These are phyloP conservation scores for Cinclus cinclus DNA, from an alignment of 2,113 vertebrate genomes.

Conservation along the genomic window DNA sequence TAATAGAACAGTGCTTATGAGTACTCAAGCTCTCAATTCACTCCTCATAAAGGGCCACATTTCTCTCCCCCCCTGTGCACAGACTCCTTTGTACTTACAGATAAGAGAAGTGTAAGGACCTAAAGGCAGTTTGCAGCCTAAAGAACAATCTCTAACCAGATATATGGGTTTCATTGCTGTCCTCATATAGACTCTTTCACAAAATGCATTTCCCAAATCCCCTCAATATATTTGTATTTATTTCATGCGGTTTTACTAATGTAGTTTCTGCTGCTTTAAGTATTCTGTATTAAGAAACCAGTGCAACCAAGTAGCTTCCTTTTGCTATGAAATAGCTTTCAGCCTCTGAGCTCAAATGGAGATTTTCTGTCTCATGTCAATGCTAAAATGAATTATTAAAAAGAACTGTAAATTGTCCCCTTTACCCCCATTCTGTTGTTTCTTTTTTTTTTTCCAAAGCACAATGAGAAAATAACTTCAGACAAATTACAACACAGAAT, in stretches of 20 bases:
- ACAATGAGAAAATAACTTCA: not conserved
- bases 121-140: not conserved
- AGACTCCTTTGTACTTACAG: not conserved
- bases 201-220: not conserved
- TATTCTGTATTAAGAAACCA: not conserved
- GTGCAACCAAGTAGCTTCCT: not conserved
- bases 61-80: not conserved
- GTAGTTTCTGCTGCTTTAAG: not conserved
- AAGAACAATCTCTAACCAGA: not conserved
- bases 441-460: not conserved
- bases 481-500: not conserved
- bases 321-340: not conserved
- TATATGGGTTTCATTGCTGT: not conserved
- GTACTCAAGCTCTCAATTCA: not conserved
- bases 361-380: not conserved
- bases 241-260: not conserved
- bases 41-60: not conserved
- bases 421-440: not conserved
- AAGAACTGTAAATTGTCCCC: not conserved
- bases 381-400: not conserved
- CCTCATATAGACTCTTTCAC: not conserved
- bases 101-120: not conserved
- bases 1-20: not conserved
- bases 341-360: not conserved
- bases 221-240: not conserved